Conservation (phyloP, 2,888 invertebrate genomes). For the Pasiphila rectangulata region DNA sequence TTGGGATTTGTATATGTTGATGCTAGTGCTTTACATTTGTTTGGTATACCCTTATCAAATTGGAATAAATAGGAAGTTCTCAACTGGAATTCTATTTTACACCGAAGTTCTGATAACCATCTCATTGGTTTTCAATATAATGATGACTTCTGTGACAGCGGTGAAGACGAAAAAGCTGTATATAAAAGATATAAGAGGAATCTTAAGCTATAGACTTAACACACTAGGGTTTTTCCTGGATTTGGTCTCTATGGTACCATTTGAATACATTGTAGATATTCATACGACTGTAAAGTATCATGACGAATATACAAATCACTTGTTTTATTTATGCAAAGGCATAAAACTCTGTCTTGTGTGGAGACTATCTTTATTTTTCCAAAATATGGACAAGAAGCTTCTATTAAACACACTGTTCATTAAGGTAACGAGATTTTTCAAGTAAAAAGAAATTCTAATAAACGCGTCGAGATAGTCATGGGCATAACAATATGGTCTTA, state of each 20-base stretch:
- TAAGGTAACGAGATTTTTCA: no score
- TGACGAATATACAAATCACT: slow-evolving; percentile 63
- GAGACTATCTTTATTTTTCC: slow-evolving; percentile 71
- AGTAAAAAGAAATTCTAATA: no score
- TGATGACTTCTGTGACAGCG: slow-evolving; percentile 69
- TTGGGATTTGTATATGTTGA: slow-evolving; percentile 72
- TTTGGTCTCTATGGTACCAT: slow-evolving; percentile 69
- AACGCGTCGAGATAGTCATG: no score
- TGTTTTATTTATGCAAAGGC: slow-evolving; percentile 75
- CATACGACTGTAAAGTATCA: slow-evolving; percentile 56
- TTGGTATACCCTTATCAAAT: slow-evolving; percentile 74
- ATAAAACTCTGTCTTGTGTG: slow-evolving; percentile 76
- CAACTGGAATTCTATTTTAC: slow-evolving; percentile 58
- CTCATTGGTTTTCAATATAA: slow-evolving; percentile 63
- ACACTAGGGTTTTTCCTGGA: slow-evolving; percentile 77
- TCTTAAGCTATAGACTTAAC: slow-evolving; percentile 65
- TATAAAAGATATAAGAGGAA: slow-evolving; percentile 55
- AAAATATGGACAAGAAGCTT: slow-evolving; percentile 64
- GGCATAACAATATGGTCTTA: no score
- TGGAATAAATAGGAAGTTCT: slow-evolving; percentile 63
- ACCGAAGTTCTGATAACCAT: slow-evolving; percentile 62
- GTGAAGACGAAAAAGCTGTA: slow-evolving; percentile 69
- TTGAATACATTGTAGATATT: slow-evolving; percentile 71
- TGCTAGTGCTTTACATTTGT: slow-evolving; percentile 64
- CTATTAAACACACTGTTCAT: slow-evolving; percentile 62